Evolutionary conservation across 2,113 vertebrate genomes (phyloP), one percentile per base, ranked within the genome.

Genomic region (Clinocottus analis): DNA sequence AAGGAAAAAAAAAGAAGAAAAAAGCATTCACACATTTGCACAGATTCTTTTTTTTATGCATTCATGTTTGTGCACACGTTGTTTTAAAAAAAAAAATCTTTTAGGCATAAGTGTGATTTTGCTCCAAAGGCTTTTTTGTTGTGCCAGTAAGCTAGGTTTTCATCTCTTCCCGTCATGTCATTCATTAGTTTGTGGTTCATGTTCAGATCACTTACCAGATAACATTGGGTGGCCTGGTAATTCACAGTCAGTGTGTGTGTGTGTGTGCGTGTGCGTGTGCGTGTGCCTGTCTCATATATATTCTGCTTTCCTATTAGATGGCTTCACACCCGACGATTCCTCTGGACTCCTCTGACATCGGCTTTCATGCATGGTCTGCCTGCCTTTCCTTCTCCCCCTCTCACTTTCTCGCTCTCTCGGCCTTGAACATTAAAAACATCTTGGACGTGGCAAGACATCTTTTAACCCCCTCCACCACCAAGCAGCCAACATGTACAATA

Each of bases 301-400:
- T 94, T 92, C 94, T 87, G 88, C 91, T 72, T 85, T 93, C 89
- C 91, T 92, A 88, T 93, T 94, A 90, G 94, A 92, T 80, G 72
- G 90, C 91, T 95, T 95, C 94, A 90, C 93, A 90, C 93, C 85
- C 65, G 16, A 19, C 84, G 71, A 82, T 89, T 90, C 72, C 72
- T 85, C 75, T 72, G 85, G 87, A 88, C 91, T 86, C 87, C 83
- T 66, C 92, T 92, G 94, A 95, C 93, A 92, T 94, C 89, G 67
- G 69, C 94, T 94, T 89, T 95, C 95, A 93, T 94, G 91, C 94
- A 86, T 90, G 93, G 93, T 90, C 94, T 95, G 83, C 86, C 64
- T 68, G 69, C 67, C 66, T 69, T 80, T 83, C 80, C 67, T 67
- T 47, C 63, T 86, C 59, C 71, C 64, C 37, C 62, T 71, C 74